Evolutionary conservation across 2,797 vertebrate genomes (phyloP), one percentile per base, ranked within the genome.

Genomic region (Pelodytes ibericus): DNA sequence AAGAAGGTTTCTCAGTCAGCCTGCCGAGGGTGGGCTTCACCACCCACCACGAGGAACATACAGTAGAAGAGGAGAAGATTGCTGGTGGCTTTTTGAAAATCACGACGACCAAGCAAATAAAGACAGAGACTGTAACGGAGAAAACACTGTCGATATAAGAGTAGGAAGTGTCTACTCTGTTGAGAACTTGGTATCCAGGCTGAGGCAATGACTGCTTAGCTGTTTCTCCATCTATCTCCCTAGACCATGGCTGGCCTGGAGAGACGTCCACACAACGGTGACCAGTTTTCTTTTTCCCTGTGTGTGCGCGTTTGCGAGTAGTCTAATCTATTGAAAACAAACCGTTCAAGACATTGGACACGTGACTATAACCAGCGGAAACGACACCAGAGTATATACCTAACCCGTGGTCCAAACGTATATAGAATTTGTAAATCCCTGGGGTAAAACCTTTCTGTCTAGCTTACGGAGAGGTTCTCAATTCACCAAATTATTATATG

Each of bases 21-120:
- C 81, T 91, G 73, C 92, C 94, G 24, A 90, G 83, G 0, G 76
- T 91, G n/a, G 88, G 91, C 39, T 92, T 92, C 72, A 85, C 88
- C 3, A 78, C 86, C 44, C 80, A 85, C 16, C 82, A 88, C 16
- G 71, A 73, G 47, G 87, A 93, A 71, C 85, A 81, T 16, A 83
- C 78, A 4, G 80, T 85, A 29, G 88, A 86, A 39, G 84, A 85
- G 15, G 71, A 81, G 1, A 79, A 84, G 53, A 39, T 58, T 15
- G 33, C 41, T 6, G 84, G 87, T 39, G 84, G 78, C 72, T 79
- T 88, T 16, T 86, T 84, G 47, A 82, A 69, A 67, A 80, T 87
- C 16, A 89, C 85, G 24, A 90, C 92, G 81, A 90, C 87, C 27
- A 90, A 86, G 29, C 88, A 87, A 31, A 70, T 83, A 44, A 83